Percentiles rank a stretch among this genome's conserved stretches.
Conservation (phyloP, 2,888 invertebrate genomes). For the Lithophane leautieri region DNA sequence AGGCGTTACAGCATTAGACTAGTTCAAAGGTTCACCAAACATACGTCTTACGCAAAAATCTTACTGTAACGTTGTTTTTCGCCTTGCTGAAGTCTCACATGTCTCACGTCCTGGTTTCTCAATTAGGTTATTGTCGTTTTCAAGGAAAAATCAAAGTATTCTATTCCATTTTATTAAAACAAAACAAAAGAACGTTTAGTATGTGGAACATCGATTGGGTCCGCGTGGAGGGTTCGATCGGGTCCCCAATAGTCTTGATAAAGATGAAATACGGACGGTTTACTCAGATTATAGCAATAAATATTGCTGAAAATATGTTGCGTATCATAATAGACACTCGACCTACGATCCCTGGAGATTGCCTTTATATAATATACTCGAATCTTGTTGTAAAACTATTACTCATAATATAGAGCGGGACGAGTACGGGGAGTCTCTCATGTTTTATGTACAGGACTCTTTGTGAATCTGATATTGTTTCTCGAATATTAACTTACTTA, state of each 20-base stretch:
- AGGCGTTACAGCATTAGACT: neutral
- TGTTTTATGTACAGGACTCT: slow-evolving; percentile 45
- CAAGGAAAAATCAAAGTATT: slow-evolving; percentile 9
- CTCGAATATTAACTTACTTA: slow-evolving; percentile 18
- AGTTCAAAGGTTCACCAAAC: neutral
- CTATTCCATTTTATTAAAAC: neutral
- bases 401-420: slow-evolving; percentile 37
- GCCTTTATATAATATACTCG: slow-evolving; percentile 61
- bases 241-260: slow-evolving; percentile 73
- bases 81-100: slow-evolving; percentile 9
- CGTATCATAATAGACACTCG: slow-evolving; percentile 68
- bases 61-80: neutral
- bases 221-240: slow-evolving; percentile 74
- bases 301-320: slow-evolving; percentile 77
- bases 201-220: slow-evolving; percentile 52
- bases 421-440: slow-evolving; percentile 13
- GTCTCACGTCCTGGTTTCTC: neutral
- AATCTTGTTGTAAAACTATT: slow-evolving; percentile 64
- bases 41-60: neutral
- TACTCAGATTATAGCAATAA: slow-evolving; percentile 78
- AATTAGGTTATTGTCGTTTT: neutral
- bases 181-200: slow-evolving; percentile 47
- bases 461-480: slow-evolving; percentile 58
- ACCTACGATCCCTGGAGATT: slow-evolving; percentile 68
- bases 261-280: slow-evolving; percentile 76